Percentiles rank a stretch among this genome's conserved stretches.
Conservation (phyloP, 2,797 vertebrate species). For the Arremon brunneinucha region DNA sequence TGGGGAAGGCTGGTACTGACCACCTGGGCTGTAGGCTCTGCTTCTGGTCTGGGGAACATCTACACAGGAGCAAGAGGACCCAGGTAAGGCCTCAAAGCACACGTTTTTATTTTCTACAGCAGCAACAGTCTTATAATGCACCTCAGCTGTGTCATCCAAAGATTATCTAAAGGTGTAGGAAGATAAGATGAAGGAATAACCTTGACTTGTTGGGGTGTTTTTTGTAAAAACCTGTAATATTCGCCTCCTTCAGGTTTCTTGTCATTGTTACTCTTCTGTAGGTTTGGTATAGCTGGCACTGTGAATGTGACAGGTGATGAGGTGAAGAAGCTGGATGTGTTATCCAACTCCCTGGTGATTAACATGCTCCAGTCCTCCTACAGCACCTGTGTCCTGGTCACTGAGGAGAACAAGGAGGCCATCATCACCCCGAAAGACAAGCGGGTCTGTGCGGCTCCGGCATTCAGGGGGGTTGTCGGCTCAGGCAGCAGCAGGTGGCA, state of each 20-base stretch:
- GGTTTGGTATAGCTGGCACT: constrained; percentile 87
- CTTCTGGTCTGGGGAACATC: neutral
- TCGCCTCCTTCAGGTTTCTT: neutral
- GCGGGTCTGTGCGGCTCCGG: constrained; percentile 73
- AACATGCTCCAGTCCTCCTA: constrained; percentile 96
- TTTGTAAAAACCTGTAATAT: neutral
- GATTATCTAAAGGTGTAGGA: neutral
- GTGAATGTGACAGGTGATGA: constrained; percentile 95
- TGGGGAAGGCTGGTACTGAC: neutral
- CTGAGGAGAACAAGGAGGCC: constrained; percentile 91
- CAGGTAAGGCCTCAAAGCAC: neutral
- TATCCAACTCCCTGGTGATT: constrained; percentile 91
- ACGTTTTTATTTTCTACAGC: neutral
- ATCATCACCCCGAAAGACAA: constrained; percentile 85
- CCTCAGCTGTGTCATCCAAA: neutral
- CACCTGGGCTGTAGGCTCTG: neutral
- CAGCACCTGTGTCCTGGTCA: constrained; percentile 88
- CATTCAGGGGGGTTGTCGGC: neutral
- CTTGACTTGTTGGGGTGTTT: rapidly evolving
- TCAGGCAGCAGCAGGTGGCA: constrained; percentile 45
- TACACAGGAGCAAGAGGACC: neutral
- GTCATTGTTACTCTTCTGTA: constrained; percentile 6
- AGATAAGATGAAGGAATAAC: neutral
- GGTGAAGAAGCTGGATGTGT: constrained; percentile 93
- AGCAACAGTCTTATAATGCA: neutral